Conservation (phyloP, 2,797 vertebrate genomes). For the Tolypeutes matacus region DNA sequence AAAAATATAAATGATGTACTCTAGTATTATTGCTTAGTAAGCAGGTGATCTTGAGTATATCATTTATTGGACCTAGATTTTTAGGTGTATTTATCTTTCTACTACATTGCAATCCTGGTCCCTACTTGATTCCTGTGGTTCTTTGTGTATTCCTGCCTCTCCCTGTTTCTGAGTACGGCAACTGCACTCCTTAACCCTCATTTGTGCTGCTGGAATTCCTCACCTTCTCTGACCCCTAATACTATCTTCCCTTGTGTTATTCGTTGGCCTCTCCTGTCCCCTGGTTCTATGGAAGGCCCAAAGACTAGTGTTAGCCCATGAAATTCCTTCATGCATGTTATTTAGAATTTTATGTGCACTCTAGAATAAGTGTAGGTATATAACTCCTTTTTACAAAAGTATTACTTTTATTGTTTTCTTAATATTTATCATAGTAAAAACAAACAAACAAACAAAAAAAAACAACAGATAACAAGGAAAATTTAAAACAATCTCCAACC, state of each 20-base stretch:
- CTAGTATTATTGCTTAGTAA: neutral
- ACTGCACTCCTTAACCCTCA: neutral
- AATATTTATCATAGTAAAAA: too few relatives aligned
- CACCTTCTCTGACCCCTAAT: neutral
- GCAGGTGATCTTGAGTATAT: too few relatives aligned
- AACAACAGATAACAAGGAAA: too few relatives aligned
- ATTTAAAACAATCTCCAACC: too few relatives aligned
- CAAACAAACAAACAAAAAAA: too few relatives aligned
- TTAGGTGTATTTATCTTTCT: neutral
- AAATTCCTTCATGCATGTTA: neutral
- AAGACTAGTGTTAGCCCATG: neutral
- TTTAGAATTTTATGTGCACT: neutral
- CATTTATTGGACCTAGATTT: neutral
- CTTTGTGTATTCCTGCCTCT: neutral
- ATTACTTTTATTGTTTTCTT: too few relatives aligned
- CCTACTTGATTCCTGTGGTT: neutral
- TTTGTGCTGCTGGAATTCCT: neutral
- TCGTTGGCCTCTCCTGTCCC: neutral
- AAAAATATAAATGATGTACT: conserved; percentile 26
- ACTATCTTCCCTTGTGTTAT: neutral
- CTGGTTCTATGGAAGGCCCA: neutral
- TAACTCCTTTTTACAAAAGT: neutral
- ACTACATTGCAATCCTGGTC: neutral
- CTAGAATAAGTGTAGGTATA: neutral
- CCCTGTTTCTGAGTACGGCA: neutral